Percentiles rank a stretch among this genome's conserved stretches.
Evolutionary conservation across 2,797 vertebrate species (phyloP).

Genomic region (Avahi laniger): DNA sequence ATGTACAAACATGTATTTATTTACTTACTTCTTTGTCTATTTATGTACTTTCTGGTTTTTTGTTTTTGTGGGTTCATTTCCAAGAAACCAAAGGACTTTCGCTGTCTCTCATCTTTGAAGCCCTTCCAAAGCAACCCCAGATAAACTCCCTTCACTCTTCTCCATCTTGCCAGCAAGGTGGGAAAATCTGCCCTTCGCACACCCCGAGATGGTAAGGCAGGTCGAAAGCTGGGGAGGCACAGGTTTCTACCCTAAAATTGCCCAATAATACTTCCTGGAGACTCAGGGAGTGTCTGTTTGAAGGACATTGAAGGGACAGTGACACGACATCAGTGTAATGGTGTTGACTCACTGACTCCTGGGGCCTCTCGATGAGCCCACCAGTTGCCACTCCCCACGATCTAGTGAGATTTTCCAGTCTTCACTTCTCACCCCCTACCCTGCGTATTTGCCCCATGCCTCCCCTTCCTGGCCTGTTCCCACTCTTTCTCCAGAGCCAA

Average conservation of each 20-base stretch:
- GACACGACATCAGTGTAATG: neutral
- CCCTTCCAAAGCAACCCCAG: neutral
- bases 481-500: neutral
- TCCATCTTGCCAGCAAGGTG: neutral
- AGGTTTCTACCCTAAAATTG: neutral
- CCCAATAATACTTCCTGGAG: neutral
- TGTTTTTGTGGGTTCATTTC: neutral
- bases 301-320: neutral
- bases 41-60: neutral
- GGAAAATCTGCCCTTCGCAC: neutral
- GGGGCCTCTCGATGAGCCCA: neutral
- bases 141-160: neutral
- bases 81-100: neutral
- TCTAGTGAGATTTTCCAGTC: too few relatives aligned
- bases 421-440: neutral
- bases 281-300: neutral
- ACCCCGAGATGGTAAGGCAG: neutral
- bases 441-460: neutral
- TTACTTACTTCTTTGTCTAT: neutral
- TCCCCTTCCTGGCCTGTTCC: neutral
- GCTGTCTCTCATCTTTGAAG: constrained; percentile 4
- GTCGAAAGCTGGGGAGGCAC: neutral
- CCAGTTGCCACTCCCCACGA: neutral
- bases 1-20: neutral
- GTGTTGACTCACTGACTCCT: neutral